Percentiles rank a stretch among this genome's conserved stretches.
Conservation (phyloP, 2,113 vertebrate species). For the Pungitius pungitius region DNA sequence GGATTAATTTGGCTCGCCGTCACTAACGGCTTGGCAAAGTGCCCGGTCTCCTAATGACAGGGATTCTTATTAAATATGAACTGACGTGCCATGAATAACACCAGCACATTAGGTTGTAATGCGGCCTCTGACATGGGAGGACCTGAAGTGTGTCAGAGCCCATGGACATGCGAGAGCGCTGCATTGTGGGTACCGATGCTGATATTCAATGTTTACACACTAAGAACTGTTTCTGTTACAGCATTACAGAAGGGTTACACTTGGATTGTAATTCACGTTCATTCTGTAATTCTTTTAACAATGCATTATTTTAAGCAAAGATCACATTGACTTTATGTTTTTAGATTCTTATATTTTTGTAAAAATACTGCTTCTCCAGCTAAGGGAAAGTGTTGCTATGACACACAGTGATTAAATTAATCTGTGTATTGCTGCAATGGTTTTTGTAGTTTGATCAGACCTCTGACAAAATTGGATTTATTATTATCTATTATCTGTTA, state of each 20-base stretch:
- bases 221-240: not conserved
- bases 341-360: not conserved
- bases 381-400: no score
- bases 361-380: no score
- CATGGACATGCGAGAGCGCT: constrained; percentile 4
- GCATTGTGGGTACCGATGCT: not conserved
- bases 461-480: not conserved
- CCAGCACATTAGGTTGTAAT: constrained; percentile 55
- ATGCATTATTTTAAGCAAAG: not conserved
- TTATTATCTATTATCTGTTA: not conserved
- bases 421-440: not conserved
- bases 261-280: not conserved
- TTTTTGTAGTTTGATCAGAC: no score
- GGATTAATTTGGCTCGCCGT: constrained; percentile 77
- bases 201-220: not conserved
- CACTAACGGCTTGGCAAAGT: constrained; percentile 71
- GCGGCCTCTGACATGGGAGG: constrained; percentile 5
- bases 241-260: not conserved
- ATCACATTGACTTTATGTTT: not conserved
- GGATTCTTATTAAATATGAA: constrained; percentile 76
- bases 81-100: constrained; percentile 66
- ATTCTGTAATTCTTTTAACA: not conserved
- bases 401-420: not conserved
- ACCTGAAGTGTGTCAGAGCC: constrained; percentile 3
- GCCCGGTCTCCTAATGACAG: constrained; percentile 61